Evolutionary conservation across 2,113 vertebrate species (phyloP), one percentile per base, ranked within the genome.

Genomic region (Hydrolagus affinis): DNA sequence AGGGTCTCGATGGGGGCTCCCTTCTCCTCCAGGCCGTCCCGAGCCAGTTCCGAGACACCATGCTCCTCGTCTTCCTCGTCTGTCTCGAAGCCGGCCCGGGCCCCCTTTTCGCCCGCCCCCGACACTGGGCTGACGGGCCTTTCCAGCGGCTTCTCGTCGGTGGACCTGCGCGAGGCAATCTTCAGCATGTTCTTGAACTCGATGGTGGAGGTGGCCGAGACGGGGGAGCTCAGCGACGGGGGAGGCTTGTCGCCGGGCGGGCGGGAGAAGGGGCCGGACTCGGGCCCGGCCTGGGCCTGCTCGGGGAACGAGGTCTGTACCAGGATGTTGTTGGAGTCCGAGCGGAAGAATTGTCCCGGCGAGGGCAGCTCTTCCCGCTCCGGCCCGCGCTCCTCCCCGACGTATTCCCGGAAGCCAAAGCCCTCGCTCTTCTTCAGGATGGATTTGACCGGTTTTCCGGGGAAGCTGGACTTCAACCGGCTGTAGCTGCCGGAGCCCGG

Each of bases 1-100:
- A 97, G 87, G 0, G 96, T 96, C 83, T 98, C 95, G 59, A 97
- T 96, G 25, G 96, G 95, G 0, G 96, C 95, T 2, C 95, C 96
- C 25, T 98, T 96, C 21, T 95, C 94, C 87, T 94, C 93, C 0
- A 92, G 90, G 90, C 94, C 94, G 57, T 96, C 94, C 0, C 92
- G 92, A 28, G 93, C 68, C 11, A 68, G 23, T 64, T 94, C 94
- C 0, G 94, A 94, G 0, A 97, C 97, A 72, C 98, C 97, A 0
- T 97, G 90, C 0, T 97, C 98, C 89, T 98, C 96, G 86, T 95
- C 96, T 88, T 95, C 95, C 71, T 95, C 94, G 4, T 89, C 90
- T 0, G 71, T 88, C 12, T 87, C 0, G 3, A 90, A 89, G 23
- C 76, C 59, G 0, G 91, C 8, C 0, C 91, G 85, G 7, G 85